Percentiles rank a stretch among this genome's conserved stretches.
Conservation (phyloP, 2,797 vertebrate species). For the Microctenopoma steveboyesi region DNA sequence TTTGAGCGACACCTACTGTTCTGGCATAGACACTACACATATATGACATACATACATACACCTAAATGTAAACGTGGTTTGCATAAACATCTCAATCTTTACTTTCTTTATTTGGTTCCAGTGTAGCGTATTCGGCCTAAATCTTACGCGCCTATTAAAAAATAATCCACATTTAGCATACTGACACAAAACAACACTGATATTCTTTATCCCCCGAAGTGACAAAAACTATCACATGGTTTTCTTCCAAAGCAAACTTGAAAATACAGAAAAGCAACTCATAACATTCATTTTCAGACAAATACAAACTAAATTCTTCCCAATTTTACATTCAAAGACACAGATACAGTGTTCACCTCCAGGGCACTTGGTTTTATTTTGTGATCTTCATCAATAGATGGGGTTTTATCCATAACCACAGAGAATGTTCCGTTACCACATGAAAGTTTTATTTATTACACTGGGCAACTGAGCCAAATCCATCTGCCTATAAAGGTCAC, state of each 20-base stretch:
- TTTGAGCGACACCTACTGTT: slow-evolving; percentile 47
- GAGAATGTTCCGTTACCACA: background rate
- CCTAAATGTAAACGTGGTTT: too few species aligned
- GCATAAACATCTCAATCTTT: too few species aligned
- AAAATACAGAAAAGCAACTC: slow-evolving; percentile 21
- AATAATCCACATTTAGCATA: too few species aligned
- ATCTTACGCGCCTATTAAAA: too few species aligned
- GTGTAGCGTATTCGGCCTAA: too few species aligned
- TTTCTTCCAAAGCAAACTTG: slow-evolving; percentile 29
- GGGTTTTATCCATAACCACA: background rate
- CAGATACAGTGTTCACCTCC: too few species aligned
- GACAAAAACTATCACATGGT: background rate
- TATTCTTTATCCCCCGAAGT: background rate
- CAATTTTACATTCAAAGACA: background rate
- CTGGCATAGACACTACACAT: slow-evolving; percentile 2
- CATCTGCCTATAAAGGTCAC: background rate
- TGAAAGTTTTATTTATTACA: background rate
- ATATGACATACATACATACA: too few species aligned
- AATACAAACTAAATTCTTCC: background rate
- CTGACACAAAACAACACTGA: too few species aligned
- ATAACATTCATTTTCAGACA: background rate
- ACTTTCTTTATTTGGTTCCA: too few species aligned
- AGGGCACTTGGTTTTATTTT: background rate
- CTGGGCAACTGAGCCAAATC: slow-evolving; percentile 8
- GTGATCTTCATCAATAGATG: slow-evolving; percentile 12